Conservation (phyloP, 2,888 invertebrate species). For the Cerceris ruficornis region DNA sequence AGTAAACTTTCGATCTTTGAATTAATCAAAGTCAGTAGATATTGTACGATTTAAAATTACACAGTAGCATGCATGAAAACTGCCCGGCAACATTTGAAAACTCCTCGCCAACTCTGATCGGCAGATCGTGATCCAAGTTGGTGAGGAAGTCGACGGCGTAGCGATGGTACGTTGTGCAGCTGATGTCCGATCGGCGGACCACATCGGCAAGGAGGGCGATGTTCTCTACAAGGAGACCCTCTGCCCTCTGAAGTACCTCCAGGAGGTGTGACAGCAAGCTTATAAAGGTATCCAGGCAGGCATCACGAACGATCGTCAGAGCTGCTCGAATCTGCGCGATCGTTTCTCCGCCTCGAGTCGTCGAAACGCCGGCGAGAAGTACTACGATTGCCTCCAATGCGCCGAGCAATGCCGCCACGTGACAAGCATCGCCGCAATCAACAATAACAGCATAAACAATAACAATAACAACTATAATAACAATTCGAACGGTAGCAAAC, state of each 20-base stretch:
- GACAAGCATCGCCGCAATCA: slow-evolving; percentile 54
- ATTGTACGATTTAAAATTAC: too few relatives aligned
- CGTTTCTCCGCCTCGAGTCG: slow-evolving; percentile 66
- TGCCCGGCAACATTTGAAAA: too few relatives aligned
- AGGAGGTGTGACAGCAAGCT: slow-evolving; percentile 94
- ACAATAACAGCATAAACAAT: slow-evolving; percentile 47
- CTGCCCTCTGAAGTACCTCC: slow-evolving; percentile 96
- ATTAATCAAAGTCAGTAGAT: too few relatives aligned
- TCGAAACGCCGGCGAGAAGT: slow-evolving; percentile 72
- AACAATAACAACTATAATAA: slow-evolving; percentile 31
- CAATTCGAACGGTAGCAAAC: slow-evolving; percentile 20
- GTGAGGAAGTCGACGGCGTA: slow-evolving; percentile 96
- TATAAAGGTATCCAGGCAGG: slow-evolving; percentile 74
- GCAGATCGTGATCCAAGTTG: slow-evolving; percentile 95
- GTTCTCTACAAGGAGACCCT: slow-evolving; percentile 87
- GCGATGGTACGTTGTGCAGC: slow-evolving; percentile 96
- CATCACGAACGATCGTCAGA: slow-evolving; percentile 70
- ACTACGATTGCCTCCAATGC: slow-evolving; percentile 79
- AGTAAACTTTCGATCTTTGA: too few relatives aligned
- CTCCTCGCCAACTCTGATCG: too few relatives aligned
- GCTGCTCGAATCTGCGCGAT: slow-evolving; percentile 52
- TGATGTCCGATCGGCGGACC: slow-evolving; percentile 85
- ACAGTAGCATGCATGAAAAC: too few relatives aligned
- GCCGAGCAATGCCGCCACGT: slow-evolving; percentile 78
- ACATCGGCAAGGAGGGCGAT: slow-evolving; percentile 77